phyloP scores from a whole-genome alignment of 2,113 vertebrate species.

The Mormyrus iriodes region DNA sequence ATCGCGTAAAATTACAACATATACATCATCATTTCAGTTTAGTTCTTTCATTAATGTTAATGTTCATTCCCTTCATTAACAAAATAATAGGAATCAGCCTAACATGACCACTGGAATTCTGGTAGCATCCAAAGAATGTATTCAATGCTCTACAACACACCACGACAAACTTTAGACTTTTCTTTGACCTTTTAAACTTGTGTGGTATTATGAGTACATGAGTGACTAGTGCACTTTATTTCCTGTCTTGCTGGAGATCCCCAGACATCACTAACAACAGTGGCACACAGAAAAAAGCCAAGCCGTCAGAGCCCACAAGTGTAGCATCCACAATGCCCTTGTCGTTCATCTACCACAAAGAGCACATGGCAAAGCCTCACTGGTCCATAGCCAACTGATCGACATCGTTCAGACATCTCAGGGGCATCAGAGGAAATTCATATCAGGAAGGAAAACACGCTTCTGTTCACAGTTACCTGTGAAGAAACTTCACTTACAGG shows the following conservation, averaged over 20 bases:
- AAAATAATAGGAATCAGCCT: not conserved
- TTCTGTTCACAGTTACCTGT: not conserved
- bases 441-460: not conserved
- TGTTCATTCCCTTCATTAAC: not conserved
- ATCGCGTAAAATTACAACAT: not conserved
- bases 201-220: not conserved
- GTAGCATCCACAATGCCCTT: not conserved
- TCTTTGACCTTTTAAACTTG: not conserved
- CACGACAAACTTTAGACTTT: not conserved
- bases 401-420: not conserved
- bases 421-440: not conserved
- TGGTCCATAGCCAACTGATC: not conserved
- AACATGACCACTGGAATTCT: not conserved
- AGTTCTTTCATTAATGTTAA: not conserved
- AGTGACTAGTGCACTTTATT: not conserved
- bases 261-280: not conserved
- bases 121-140: not conserved
- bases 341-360: not conserved
- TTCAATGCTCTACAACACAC: not conserved
- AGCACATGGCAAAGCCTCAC: not conserved
- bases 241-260: not conserved
- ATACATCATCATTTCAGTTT: not conserved
- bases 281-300: not conserved
- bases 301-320: not conserved
- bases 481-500: not conserved